Conservation (phyloP, 2,888 invertebrate species). For the Platyscelio sp. region DNA sequence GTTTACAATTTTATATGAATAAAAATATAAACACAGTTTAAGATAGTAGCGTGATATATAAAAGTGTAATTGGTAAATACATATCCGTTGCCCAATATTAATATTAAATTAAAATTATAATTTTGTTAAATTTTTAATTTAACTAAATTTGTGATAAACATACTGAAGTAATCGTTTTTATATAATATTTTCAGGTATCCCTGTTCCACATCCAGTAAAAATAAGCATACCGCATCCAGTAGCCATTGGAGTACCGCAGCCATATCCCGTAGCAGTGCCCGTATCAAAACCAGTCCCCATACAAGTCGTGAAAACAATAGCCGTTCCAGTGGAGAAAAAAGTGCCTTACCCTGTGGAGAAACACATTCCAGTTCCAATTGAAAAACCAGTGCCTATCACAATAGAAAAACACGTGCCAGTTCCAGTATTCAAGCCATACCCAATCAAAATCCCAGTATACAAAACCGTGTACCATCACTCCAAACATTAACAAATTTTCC, state of each 20-base stretch:
- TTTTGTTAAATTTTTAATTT: too few relatives aligned
- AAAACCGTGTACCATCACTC: slow-evolving; percentile 91
- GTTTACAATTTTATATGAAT: too few relatives aligned
- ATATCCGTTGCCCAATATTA: too few relatives aligned
- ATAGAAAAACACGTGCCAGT: slow-evolving; percentile 90
- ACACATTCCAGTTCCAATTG: slow-evolving; percentile 88
- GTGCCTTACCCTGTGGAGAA: slow-evolving; percentile 91
- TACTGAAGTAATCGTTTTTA: too few relatives aligned
- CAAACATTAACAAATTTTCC: slow-evolving; percentile 82
- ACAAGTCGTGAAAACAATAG: slow-evolving; percentile 89
- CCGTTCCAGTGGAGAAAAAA: slow-evolving; percentile 90
- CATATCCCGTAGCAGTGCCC: slow-evolving; percentile 90
- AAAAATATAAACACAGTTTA: too few relatives aligned
- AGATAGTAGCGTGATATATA: too few relatives aligned
- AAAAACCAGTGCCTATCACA: slow-evolving; percentile 90
- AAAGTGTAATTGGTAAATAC: too few relatives aligned
- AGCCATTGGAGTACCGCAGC: slow-evolving; percentile 88
- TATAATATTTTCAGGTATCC: slow-evolving; percentile 86
- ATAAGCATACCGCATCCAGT: slow-evolving; percentile 87
- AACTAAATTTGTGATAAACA: too few relatives aligned
- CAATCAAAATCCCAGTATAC: slow-evolving; percentile 90
- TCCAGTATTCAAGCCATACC: slow-evolving; percentile 90
- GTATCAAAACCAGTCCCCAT: slow-evolving; percentile 90
- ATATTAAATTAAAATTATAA: too few relatives aligned
- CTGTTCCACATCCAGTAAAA: slow-evolving; percentile 88